Evolutionary conservation across 37 sponge, comb jelly and placozoan species (phyloP).

Genomic region (Halisarca cf. caerulea): DNA sequence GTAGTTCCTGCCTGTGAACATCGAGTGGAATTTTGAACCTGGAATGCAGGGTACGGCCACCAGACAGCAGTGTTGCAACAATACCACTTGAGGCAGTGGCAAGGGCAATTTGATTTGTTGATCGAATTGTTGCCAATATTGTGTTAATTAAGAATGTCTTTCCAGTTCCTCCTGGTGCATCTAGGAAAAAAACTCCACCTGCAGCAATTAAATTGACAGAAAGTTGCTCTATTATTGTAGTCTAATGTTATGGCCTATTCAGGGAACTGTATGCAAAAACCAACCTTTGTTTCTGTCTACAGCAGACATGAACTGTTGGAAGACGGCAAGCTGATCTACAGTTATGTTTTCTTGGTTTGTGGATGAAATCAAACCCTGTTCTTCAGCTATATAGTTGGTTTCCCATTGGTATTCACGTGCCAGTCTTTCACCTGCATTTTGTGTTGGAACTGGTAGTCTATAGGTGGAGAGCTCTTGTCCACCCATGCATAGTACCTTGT

Average conservation of each 20-base stretch:
- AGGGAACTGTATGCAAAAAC: too few relatives aligned
- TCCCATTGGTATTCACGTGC: not conserved
- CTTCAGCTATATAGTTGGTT: not conserved
- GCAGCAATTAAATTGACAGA: not conserved
- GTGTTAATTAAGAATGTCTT: slow-evolving; percentile 50
- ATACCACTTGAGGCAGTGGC: slow-evolving; percentile 43
- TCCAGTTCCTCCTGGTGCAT: slow-evolving; percentile 42
- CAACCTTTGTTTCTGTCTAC: too few relatives aligned
- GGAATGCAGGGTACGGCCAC: slow-evolving; percentile 36
- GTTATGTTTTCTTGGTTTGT: too few relatives aligned
- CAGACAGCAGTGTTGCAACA: slow-evolving; percentile 33
- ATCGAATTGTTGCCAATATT: slow-evolving; percentile 18
- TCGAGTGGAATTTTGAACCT: slow-evolving; percentile 33
- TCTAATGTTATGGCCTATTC: too few relatives aligned
- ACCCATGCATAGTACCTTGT: slow-evolving; percentile 28
- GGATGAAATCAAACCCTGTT: not conserved
- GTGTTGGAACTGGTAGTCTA: slow-evolving; percentile 38
- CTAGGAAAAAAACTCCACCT: slow-evolving; percentile 34
- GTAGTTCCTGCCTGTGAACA: not conserved
- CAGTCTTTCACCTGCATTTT: slow-evolving; percentile 1
- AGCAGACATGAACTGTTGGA: too few relatives aligned
- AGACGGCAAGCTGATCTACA: too few relatives aligned
- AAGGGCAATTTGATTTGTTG: slow-evolving; percentile 16
- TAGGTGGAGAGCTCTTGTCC: slow-evolving; percentile 12
- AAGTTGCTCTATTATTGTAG: too few relatives aligned